phyloP scores from a whole-genome alignment of 1,140 invertebrate species.

The Meloidogyne floridensis region DNA sequence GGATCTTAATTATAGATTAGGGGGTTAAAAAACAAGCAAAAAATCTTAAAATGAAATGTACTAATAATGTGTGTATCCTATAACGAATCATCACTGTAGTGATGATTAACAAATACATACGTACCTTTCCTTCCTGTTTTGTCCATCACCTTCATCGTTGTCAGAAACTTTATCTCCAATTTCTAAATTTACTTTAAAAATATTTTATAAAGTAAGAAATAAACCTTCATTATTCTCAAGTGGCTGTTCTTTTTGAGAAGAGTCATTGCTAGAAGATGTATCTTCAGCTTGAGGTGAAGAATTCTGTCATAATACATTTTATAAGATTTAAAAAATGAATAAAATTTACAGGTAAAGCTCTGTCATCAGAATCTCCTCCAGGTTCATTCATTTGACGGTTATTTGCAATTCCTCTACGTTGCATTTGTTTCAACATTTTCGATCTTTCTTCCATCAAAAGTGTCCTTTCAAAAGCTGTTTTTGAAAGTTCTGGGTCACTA shows the following conservation, averaged over 20 bases:
- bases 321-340: not conserved
- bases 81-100: too few relatives aligned
- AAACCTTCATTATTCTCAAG: not conserved
- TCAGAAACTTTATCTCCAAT: not conserved
- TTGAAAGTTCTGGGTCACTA: slow-evolving; percentile 88
- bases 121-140: slow-evolving; percentile 7
- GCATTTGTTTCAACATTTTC: slow-evolving; percentile 77
- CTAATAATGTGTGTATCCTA: too few relatives aligned
- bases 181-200: slow-evolving; percentile 3
- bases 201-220: not conserved
- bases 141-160: not conserved
- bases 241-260: slow-evolving; percentile 2
- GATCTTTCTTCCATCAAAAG: slow-evolving; percentile 98
- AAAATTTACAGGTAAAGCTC: not conserved
- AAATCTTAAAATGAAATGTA: too few relatives aligned
- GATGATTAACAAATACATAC: not conserved
- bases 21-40: too few relatives aligned
- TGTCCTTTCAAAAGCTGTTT: slow-evolving; percentile 96
- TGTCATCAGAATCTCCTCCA: slow-evolving; percentile 18
- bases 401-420: slow-evolving; percentile 68
- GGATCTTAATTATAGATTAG: too few relatives aligned
- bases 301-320: not conserved
- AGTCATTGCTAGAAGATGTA: not conserved
- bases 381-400: slow-evolving; percentile 23
- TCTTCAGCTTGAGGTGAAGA: not conserved